phyloP scores from a whole-genome alignment of 30 jellyfish, hydroid and myxozoan species.

The Cassiopea andromeda region DNA sequence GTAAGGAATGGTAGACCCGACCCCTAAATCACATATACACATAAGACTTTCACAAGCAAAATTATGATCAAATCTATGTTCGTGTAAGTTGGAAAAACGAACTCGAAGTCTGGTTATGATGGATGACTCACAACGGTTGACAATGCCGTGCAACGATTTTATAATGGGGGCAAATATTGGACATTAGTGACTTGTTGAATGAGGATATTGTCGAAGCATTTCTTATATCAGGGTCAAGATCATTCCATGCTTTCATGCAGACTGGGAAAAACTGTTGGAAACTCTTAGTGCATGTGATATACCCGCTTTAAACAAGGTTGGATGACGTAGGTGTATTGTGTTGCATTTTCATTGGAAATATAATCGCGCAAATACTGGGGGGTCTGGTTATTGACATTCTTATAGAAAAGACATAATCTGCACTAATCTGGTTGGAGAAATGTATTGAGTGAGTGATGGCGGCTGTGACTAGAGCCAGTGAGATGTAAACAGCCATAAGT shows the following conservation, averaged over 20 bases:
- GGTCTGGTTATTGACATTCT: not conserved
- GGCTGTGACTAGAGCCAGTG: constrained; percentile 30
- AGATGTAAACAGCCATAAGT: constrained; percentile 27
- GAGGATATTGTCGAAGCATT: not conserved
- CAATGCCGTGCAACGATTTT: not conserved
- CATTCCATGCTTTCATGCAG: not conserved
- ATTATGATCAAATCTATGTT: not conserved
- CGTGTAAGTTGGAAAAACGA: not conserved
- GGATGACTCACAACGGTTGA: not conserved
- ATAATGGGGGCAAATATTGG: not conserved
- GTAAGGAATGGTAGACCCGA: constrained; percentile 1
- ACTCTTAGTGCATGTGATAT: not conserved
- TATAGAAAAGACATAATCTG: not conserved
- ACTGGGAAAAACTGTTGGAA: not conserved
- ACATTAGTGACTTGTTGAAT: not conserved
- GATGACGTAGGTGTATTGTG: not conserved
- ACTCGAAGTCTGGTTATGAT: constrained; percentile 13
- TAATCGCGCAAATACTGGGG: not conserved
- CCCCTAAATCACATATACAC: constrained; percentile 6
- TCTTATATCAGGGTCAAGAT: not conserved
- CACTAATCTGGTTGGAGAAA: no score
- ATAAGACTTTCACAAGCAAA: not conserved
- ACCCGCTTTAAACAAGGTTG: not conserved
- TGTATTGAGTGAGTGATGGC: not conserved
- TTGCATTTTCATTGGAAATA: not conserved